phyloP scores from a whole-genome alignment of 2,113 vertebrate species.

The Brachyhypopomus occidentalis region DNA sequence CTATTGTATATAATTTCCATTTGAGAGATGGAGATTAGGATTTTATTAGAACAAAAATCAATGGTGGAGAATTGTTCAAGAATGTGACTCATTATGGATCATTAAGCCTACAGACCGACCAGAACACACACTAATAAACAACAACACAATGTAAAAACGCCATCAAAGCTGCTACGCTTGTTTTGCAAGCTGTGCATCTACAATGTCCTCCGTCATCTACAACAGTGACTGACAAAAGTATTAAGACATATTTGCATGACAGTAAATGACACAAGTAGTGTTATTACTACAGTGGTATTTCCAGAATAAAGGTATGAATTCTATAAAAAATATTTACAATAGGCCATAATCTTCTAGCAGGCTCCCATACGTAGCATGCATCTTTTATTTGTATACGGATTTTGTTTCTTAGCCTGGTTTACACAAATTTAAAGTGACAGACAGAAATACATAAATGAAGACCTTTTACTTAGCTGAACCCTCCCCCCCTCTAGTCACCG shows the following conservation, averaged over 20 bases:
- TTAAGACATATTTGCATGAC: background rate
- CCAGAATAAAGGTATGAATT: background rate
- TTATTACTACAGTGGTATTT: background rate
- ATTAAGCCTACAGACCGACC: conserved; percentile 13
- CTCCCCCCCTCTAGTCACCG: too few relatives aligned
- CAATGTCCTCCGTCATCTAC: background rate
- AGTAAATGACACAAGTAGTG: too few relatives aligned
- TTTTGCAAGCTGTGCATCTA: background rate
- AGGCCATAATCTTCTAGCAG: too few relatives aligned
- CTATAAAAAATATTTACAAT: too few relatives aligned
- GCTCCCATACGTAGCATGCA: too few relatives aligned
- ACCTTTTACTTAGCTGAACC: too few relatives aligned
- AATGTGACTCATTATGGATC: conserved; percentile 13
- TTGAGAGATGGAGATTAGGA: conserved; percentile 58
- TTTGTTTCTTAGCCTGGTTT: too few relatives aligned
- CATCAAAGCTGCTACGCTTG: background rate
- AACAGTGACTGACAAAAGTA: background rate
- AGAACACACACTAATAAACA: background rate
- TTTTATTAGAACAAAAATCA: conserved; percentile 48
- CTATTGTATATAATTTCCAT: conserved; percentile 67
- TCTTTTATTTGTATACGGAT: too few relatives aligned
- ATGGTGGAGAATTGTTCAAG: conserved; percentile 26
- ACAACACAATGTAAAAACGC: conserved; percentile 7
- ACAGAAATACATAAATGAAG: too few relatives aligned
- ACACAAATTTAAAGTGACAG: too few relatives aligned